Evolutionary conservation across 1,140 invertebrate genomes (phyloP), one percentile per base, ranked within the genome.

Genomic region (Temnothorax nylanderi): DNA sequence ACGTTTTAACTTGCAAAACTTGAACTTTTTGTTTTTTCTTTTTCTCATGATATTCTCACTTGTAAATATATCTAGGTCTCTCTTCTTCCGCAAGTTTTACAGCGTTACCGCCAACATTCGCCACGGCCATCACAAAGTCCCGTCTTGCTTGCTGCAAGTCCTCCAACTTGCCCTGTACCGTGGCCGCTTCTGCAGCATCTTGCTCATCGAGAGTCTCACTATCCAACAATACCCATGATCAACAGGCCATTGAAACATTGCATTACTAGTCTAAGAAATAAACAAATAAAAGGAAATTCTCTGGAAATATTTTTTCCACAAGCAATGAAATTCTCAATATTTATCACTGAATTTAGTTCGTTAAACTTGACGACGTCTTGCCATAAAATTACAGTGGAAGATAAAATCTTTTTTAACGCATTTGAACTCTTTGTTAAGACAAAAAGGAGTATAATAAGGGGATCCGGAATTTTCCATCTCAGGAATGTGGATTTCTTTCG

Each of bases 81-180:
- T 32, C 62, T 16, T 56, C 71, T 7, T 86, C 77, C 3, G 54
- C 56, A 5, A 93, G 65, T 44, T 76, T 80, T 13, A 93, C 67
- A 4, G 89, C 89, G 11, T 93, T 92, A 13, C 86, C 80, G 51
- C 92, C 90, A 32, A 94, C 90, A 60, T 91, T 91, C 5, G 93
- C 92, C 4, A 92, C 90, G 0, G 93, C 75, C 37, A 94, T 88
- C 4, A 94, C 91, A 56, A 94, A 93, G 3, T 93, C 93, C 41
- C 93, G 88, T 41, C 93, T 92, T 5, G 93, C 93, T 11, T 92
- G 75, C 18, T 94, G 93, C 11, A 94, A 86, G 8, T 93, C 91
- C 18, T 90, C 80, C 7, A 94, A 44, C 34, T 88, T 93, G 0
- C 41, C 56, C 34, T 93, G 90, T 7, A 94, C 91, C 0, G 90